Percentiles rank a stretch among this genome's conserved stretches.
Conservation (phyloP, 1,140 invertebrate genomes). For the Teleopsis dalmanni region DNA sequence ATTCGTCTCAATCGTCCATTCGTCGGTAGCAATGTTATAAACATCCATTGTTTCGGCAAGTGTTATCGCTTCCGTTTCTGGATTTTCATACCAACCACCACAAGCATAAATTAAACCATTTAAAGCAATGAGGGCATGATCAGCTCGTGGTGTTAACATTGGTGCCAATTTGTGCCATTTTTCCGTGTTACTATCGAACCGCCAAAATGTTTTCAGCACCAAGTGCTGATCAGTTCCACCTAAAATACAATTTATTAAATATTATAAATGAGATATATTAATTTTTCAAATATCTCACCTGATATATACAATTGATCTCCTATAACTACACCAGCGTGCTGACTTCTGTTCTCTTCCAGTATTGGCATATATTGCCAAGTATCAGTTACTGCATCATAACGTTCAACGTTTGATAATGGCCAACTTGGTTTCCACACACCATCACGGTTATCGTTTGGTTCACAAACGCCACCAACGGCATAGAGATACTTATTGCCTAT, state of each 20-base stretch:
- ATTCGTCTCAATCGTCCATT: constrained; percentile 55
- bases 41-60: constrained; percentile 60
- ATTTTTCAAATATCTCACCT: constrained; percentile 10
- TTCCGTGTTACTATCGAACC: constrained; percentile 52
- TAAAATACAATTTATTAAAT: not conserved
- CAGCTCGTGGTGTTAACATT: constrained; percentile 58
- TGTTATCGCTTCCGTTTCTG: constrained; percentile 49
- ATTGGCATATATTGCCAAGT: constrained; percentile 54
- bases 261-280: not conserved
- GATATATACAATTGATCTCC: constrained; percentile 38
- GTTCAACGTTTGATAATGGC: constrained; percentile 51
- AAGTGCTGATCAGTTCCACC: constrained; percentile 34
- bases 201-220: constrained; percentile 52
- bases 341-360: constrained; percentile 53
- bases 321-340: constrained; percentile 59
- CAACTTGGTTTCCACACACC: constrained; percentile 44
- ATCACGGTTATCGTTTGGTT: constrained; percentile 46
- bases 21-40: constrained; percentile 54
- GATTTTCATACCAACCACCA: constrained; percentile 63
- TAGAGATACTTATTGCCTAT: constrained; percentile 53
- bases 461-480: constrained; percentile 60
- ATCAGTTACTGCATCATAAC: constrained; percentile 56
- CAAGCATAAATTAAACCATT: constrained; percentile 58
- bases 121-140: constrained; percentile 60
- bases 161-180: constrained; percentile 52